Evolutionary conservation across 2,113 vertebrate genomes (phyloP).

Genomic region (Emydura subglobosa): DNA sequence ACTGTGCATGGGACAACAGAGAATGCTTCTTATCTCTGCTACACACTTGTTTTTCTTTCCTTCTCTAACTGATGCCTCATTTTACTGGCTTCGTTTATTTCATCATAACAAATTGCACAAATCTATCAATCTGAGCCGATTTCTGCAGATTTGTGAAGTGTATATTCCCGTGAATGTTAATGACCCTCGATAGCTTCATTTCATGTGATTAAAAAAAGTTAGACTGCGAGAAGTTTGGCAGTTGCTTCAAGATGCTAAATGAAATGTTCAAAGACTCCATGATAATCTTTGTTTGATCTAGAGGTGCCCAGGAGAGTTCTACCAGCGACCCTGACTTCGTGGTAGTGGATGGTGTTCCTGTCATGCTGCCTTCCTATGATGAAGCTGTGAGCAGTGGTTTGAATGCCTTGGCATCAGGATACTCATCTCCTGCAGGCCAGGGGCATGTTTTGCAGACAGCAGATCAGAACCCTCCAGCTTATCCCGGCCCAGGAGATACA

Average conservation of each 20-base stretch:
- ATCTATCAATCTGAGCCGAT: background rate
- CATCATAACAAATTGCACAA: background rate
- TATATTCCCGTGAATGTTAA: background rate
- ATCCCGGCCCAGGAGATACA: slow-evolving; percentile 78
- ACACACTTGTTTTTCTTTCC: slow-evolving; percentile 13
- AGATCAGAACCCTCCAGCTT: slow-evolving; percentile 87
- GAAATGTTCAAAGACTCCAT: background rate
- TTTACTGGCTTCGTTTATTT: background rate
- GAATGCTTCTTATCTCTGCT: slow-evolving; percentile 6
- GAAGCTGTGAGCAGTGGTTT: slow-evolving; percentile 84
- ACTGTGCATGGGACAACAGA: background rate
- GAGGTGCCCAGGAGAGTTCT: slow-evolving; percentile 80
- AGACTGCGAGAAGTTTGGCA: background rate
- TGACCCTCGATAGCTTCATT: background rate
- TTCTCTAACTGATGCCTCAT: background rate
- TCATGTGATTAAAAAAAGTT: background rate
- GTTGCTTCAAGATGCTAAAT: background rate
- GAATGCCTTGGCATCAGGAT: slow-evolving; percentile 76
- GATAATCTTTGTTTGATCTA: slow-evolving; percentile 37
- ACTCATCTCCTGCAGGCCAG: slow-evolving; percentile 72
- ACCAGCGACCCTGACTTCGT: slow-evolving; percentile 83
- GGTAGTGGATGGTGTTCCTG: slow-evolving; percentile 88
- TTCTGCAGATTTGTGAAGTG: background rate
- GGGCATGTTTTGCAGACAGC: slow-evolving; percentile 76
- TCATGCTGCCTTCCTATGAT: slow-evolving; percentile 89